Base-by-base conservation (phyloP, 2,797 vertebrate genomes). In the Sternarchorhynchus goeldii region DNA sequence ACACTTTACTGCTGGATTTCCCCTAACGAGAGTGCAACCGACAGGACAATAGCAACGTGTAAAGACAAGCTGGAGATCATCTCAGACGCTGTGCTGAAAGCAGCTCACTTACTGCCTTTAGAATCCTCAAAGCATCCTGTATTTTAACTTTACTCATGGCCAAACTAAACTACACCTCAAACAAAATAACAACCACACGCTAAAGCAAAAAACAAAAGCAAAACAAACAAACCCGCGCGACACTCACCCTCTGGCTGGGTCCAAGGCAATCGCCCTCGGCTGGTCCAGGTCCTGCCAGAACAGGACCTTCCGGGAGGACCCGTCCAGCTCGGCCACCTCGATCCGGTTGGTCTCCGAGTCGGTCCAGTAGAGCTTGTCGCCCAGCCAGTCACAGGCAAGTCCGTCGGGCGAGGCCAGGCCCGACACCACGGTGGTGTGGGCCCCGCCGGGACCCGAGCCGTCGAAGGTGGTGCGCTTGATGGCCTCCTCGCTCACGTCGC, bases 201-300 rank as follows among this genome's bases (percentile, higher is more conserved):
- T 25, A 25, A 25, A 25, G 25, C 25, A 25, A 25, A 25, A 0
- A 50, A 10, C 10, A 12, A 45, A 12, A 45, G 2, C 3, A 50
- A 7, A 2, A 25, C 60, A 31, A 5, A 21, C 14, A 12, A 45
- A 20, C 20, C 21, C 20, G 0, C 21, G 17, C n/a, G 6, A 14
- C 62, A 94, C 97, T 96, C 89, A 99, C 97, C 97, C 97, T 90
- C 95, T 93, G 70, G 90, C 87, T 68, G 97, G 97, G 88, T 99
- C 96, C 92, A 99, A 92, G 75, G 97, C 95, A 71, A 99, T 96
- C 57, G 97, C 97, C 89, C 97, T 94, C 3, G 97, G 97, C 84
- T 99, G 97, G 91, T 99, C 96, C 90, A 99, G 90, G 71, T 99
- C 96, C 90, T 98, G 96, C 97, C 97, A 99, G 88, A 99, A 98